These are phyloP conservation scores for Cactoblastis cactorum DNA, from an alignment of 2,888 invertebrate genomes.

Conservation along the genomic window DNA sequence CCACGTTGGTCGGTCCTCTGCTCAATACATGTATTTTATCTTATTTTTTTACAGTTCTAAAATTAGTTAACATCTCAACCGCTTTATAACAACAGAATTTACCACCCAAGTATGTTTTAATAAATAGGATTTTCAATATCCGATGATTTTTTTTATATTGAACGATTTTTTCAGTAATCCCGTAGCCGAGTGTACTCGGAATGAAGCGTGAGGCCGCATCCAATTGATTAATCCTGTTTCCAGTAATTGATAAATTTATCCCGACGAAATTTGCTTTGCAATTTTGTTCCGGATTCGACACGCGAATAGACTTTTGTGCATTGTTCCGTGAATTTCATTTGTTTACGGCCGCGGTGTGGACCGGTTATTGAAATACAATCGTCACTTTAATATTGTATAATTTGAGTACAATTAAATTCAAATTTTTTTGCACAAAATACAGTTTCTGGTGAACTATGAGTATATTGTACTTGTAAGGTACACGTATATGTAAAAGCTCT, in stretches of 20 bases:
- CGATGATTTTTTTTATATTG: neutral
- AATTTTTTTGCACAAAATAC: neutral
- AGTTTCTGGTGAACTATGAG: too few relatives aligned
- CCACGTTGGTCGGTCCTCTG: too few relatives aligned
- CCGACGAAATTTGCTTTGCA: conserved; percentile 14
- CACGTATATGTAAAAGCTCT: too few relatives aligned
- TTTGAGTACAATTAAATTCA: neutral
- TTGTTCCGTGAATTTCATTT: conserved; percentile 11
- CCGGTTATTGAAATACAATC: conserved; percentile 1
- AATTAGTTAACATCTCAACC: too few relatives aligned
- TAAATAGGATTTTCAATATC: neutral
- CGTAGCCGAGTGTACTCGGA: conserved; percentile 4
- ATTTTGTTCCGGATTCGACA: conserved; percentile 9
- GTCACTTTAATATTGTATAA: neutral
- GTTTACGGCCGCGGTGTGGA: conserved; percentile 1
- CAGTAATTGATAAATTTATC: conserved; percentile 30
- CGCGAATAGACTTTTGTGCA: conserved; percentile 11
- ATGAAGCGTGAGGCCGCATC: conserved; percentile 24
- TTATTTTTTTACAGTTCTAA: too few relatives aligned
- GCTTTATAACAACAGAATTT: too few relatives aligned
- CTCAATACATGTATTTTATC: too few relatives aligned
- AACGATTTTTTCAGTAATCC: conserved; percentile 11
- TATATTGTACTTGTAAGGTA: too few relatives aligned
- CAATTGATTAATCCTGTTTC: conserved; percentile 32
- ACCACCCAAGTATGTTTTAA: too few relatives aligned